Base-by-base conservation (phyloP, 2,888 invertebrate species). In the Oegoconia quadripuncta region DNA sequence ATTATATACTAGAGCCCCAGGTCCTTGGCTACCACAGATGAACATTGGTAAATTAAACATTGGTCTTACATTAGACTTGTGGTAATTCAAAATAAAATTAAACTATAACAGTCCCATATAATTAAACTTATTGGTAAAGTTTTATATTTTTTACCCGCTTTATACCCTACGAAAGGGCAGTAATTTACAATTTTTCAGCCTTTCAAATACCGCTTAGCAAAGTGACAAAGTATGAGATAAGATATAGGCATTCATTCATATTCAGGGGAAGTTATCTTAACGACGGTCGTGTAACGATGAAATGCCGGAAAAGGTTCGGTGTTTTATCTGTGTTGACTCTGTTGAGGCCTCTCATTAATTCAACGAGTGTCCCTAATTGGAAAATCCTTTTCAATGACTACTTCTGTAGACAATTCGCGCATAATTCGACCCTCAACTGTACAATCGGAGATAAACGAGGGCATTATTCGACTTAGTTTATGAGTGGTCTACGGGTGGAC, bases 401-500 rank as follows among this genome's bases (percentile, higher is more conserved):
- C 56, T 60, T 58, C 61, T 64, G 59, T 62, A 54, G 62, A 63
- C 52, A 64, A 53, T 52, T 72, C 74, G 69, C 65, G 59, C 59
- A 72, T 76, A 78, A 78, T 78, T 73, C 73, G 64, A 67, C 69
- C 74, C 71, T 70, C 57, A 60, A 57, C 53, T 63, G 67, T 66
- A 74, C 73, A 68, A 69, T 70, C 55, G 58, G 51, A 60, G 55
- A 50, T 55, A 61, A 72, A 73, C 64, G 70, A 64, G 70, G 59
- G 56, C 57, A 61, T 59, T 62, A 50, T 42, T 13, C 6, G 13
- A 27, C 13, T 27, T 26, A 50, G 60, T 60, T 59, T 58, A 54
- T 47, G 49, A 48, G 46, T 55, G 48, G 42, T 48, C 50, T 57
- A 48, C 50, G 58, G 55, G n/a, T 32, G 32, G 36, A 34, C 34